Conservation (phyloP, 1,140 invertebrate species). For the Brachionus sp. region DNA sequence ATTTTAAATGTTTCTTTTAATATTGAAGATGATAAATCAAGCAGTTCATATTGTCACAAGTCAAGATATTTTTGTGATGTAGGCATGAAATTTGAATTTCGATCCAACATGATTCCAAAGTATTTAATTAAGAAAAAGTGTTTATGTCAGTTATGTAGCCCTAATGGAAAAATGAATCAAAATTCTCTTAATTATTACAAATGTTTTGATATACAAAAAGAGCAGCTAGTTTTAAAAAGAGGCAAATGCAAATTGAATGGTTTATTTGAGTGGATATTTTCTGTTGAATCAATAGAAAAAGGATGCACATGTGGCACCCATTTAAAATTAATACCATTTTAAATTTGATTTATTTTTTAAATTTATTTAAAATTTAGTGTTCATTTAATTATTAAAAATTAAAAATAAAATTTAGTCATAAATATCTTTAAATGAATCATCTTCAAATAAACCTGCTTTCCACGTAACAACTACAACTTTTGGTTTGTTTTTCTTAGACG, state of each 20-base stretch:
- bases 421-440: constrained; percentile 21
- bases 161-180: background rate
- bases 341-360: too few species aligned
- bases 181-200: background rate
- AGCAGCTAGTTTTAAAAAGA: background rate
- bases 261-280: too few species aligned
- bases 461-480: constrained; percentile 18
- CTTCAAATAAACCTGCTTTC: constrained; percentile 35
- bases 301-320: background rate
- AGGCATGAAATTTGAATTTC: background rate
- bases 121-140: background rate
- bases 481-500: constrained; percentile 34
- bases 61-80: background rate
- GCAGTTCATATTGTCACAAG: background rate
- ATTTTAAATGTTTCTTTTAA: background rate
- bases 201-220: background rate
- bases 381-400: background rate
- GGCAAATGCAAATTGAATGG: background rate
- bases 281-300: too few species aligned
- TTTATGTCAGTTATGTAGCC: background rate
- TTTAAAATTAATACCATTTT: background rate
- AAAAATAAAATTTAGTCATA: background rate
- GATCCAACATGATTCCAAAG: background rate
- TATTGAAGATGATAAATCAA: background rate
- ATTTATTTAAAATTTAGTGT: background rate